phyloP scores from a whole-genome alignment of 1,140 invertebrate species.

The Mamestra configurata region DNA sequence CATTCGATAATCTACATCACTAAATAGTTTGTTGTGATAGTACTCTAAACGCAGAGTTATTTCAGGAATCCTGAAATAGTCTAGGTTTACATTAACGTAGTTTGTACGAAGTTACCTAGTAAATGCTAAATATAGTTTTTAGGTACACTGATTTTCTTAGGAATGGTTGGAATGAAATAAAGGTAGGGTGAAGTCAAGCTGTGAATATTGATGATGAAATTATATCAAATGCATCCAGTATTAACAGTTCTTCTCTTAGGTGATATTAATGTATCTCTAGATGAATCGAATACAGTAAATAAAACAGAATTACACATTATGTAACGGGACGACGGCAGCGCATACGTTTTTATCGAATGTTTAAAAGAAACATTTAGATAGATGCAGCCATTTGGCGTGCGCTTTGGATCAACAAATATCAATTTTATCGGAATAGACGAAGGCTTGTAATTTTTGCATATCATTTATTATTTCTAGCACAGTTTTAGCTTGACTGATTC shows the following conservation, averaged over 20 bases:
- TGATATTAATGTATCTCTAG: background rate
- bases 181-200: background rate
- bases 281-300: background rate
- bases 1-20: slow-evolving; percentile 18
- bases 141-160: background rate
- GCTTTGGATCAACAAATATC: too few relatives aligned
- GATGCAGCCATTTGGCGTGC: too few relatives aligned
- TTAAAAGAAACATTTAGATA: too few relatives aligned
- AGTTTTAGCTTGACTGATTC: too few relatives aligned
- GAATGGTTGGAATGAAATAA: too few relatives aligned
- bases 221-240: background rate
- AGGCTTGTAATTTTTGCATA: too few relatives aligned
- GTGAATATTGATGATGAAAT: background rate
- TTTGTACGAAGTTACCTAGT: background rate
- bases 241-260: background rate
- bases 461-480: too few relatives aligned
- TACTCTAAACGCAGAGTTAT: background rate
- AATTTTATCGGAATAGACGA: too few relatives aligned
- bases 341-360: too few relatives aligned
- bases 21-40: slow-evolving; percentile 17
- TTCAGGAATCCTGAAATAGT: slow-evolving; percentile 18
- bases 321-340: background rate
- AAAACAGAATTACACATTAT: background rate
- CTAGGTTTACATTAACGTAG: background rate
- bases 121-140: background rate